Evolutionary conservation across 2,113 vertebrate species (phyloP), one percentile per base, ranked within the genome.

Genomic region (Sardina pilchardus): DNA sequence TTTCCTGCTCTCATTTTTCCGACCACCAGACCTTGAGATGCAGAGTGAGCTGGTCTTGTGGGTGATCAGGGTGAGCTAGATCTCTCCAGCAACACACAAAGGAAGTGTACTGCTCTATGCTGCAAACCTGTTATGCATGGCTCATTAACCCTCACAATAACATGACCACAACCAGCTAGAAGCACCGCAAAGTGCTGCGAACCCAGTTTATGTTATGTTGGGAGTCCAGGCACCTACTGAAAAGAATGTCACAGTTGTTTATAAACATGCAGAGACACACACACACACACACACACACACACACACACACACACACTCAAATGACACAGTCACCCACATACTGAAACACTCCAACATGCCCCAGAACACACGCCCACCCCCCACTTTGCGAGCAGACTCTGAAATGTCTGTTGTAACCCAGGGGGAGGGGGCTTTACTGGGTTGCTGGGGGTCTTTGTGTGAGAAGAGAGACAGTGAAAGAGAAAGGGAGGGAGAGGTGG

Each of bases 341-440:
- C 50, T 75, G 86, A 85, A 81, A 87, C 81, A 83, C 81, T 39
- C 86, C 82, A 42, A 83, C 86, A 91, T 87, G 85, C 81, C 56
- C 43, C 44, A 56, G 87, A 26, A 87, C 82, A 24, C 83, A 26
- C 39, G 12, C 82, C 48, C 80, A 85, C 90, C 87, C 89, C 89
- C 86, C 88, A 86, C 89, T 88, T 85, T 78, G 90, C 90, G 91
- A 93, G 92, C 90, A 93, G 91, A 92, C 91, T 89, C 93, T 91
- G 91, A 94, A 88, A 94, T 93, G 93, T 93, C 93, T 92, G 93
- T 93, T 92, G 86, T 91, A 90, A 81, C 75, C 92, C 89, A 89
- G 91, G 92, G 91, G 93, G 91, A 89, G 92, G 93, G 93, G 90
- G 92, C 93, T 93, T 92, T 90, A 92, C 91, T 91, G 90, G 93